Percentiles rank a stretch among this genome's conserved stretches.
phyloP scores from a whole-genome alignment of 2,113 vertebrate species.

The Psittacula cyanocephala region DNA sequence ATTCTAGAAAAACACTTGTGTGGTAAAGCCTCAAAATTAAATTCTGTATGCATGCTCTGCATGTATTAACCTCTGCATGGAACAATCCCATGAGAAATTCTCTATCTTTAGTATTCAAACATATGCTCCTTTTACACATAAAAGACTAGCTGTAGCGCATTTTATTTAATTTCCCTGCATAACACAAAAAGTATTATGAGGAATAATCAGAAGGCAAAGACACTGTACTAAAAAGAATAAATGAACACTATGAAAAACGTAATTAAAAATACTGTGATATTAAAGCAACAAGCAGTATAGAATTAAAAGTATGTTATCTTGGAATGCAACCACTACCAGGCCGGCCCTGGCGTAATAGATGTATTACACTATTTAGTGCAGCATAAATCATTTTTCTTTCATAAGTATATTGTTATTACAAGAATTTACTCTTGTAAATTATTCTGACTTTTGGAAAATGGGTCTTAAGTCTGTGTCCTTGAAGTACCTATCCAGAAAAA shows the following conservation, averaged over 20 bases:
- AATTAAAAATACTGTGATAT: not conserved
- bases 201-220: not conserved
- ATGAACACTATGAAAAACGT: not conserved
- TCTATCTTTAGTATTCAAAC: conserved; percentile 52
- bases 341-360: not conserved
- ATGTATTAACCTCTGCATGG: not conserved
- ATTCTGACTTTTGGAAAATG: not conserved
- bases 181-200: not conserved
- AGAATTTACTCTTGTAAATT: not conserved
- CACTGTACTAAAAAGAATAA: conserved; percentile 38
- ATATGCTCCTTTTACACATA: conserved; percentile 48
- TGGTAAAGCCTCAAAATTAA: conserved; percentile 24
- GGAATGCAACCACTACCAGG: not conserved
- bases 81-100: conserved; percentile 46
- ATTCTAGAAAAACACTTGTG: not conserved
- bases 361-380: not conserved
- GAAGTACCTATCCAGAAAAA: not conserved
- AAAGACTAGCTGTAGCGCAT: not conserved
- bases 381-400: not conserved
- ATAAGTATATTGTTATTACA: not conserved
- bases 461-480: not conserved
- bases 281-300: not conserved
- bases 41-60: not conserved
- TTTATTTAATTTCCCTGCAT: conserved; percentile 53
- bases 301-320: not conserved